A percentile compares a stretch with the other conserved stretches of the same genome.
These are phyloP conservation scores for Potamarius usumacintae DNA, from an alignment of 2,113 vertebrate species.

Conservation along the genomic window DNA sequence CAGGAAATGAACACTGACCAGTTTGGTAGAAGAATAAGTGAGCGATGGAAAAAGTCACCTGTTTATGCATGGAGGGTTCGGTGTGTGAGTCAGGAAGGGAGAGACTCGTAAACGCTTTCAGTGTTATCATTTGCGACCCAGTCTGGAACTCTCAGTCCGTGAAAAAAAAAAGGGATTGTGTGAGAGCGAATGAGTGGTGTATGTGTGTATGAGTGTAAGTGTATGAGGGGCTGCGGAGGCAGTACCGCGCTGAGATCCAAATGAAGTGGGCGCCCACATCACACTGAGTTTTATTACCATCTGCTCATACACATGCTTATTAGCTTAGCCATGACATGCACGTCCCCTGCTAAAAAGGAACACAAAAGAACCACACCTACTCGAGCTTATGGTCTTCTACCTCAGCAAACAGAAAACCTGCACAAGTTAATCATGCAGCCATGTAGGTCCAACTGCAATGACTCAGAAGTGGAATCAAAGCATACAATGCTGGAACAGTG, in stretches of 20 bases:
- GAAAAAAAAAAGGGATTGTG: background rate
- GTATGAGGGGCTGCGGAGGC: constrained; percentile 35
- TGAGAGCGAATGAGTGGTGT: constrained; percentile 23
- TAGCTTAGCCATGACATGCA: constrained; percentile 45
- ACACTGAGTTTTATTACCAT: constrained; percentile 52
- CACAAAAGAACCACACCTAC: constrained; percentile 33
- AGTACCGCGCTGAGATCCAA: constrained; percentile 46
- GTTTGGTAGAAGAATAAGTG: constrained; percentile 24
- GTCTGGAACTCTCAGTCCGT: constrained; percentile 19
- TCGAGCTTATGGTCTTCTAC: constrained; percentile 13
- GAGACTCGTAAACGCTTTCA: constrained; percentile 50
- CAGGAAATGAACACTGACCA: constrained; percentile 17
- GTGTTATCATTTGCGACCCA: constrained; percentile 27
- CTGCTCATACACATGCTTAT: constrained; percentile 55
- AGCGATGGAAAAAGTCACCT: constrained; percentile 40
- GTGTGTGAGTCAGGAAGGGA: constrained; percentile 26
- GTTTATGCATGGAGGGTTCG: constrained; percentile 12
- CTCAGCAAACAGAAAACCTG: background rate
- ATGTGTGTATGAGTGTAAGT: constrained; percentile 20
- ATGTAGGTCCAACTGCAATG: constrained; percentile 10
- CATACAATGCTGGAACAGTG: background rate
- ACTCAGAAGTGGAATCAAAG: constrained; percentile 8
- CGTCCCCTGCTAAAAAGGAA: constrained; percentile 21
- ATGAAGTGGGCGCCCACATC: constrained; percentile 50
- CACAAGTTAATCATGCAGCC: background rate